Percentiles rank a stretch among this genome's conserved stretches.
phyloP scores from a whole-genome alignment of 2,113 vertebrate species.

The Psilopsiagon aurifrons region DNA sequence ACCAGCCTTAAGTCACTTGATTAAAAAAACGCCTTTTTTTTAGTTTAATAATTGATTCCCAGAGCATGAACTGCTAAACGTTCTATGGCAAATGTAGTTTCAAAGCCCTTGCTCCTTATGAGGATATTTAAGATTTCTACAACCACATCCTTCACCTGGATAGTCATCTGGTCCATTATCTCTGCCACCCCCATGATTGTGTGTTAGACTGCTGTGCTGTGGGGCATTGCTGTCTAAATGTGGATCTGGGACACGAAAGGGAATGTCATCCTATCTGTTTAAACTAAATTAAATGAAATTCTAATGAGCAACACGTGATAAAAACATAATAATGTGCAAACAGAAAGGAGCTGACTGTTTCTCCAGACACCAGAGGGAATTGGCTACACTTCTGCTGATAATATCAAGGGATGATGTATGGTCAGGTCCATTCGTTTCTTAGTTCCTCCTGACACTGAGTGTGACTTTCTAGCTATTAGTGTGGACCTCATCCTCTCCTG shows the following conservation, averaged over 20 bases:
- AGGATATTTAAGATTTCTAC: background rate
- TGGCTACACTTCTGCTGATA: background rate
- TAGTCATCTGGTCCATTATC: background rate
- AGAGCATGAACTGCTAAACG: background rate
- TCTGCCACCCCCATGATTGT: background rate
- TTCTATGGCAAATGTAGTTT: background rate
- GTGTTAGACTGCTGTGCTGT: background rate
- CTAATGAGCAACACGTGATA: background rate
- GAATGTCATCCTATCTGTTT: background rate
- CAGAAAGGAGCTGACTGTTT: background rate
- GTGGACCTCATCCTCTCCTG: background rate
- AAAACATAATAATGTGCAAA: background rate
- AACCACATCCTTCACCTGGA: background rate
- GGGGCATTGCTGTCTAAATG: background rate
- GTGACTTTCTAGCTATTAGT: background rate
- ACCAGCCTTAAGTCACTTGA: background rate
- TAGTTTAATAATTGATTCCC: background rate
- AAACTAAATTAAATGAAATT: background rate
- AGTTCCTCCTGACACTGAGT: background rate
- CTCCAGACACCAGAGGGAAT: background rate
- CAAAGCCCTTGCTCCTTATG: background rate
- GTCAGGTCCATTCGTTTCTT: background rate
- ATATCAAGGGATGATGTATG: background rate
- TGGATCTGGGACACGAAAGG: background rate
- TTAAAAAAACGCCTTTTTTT: background rate